A percentile compares a stretch with the other conserved stretches of the same genome.
Evolutionary conservation across 2,113 vertebrate species (phyloP).

Genomic region (Neolamprologus kungweensis): DNA sequence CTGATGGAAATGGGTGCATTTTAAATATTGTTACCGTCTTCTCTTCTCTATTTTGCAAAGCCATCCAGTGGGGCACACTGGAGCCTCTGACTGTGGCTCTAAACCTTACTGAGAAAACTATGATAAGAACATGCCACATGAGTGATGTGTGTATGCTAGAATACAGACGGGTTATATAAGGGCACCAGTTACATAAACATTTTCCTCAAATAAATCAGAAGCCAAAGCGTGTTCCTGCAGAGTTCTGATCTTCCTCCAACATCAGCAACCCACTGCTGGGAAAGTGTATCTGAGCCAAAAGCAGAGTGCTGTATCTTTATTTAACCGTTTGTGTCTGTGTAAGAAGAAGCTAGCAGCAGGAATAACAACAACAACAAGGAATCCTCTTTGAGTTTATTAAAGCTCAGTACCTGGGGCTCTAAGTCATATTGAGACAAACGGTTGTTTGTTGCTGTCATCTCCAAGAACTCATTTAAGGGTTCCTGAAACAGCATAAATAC

Average conservation of each 20-base stretch:
- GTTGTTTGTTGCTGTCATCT: neutral
- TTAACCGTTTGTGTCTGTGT: neutral
- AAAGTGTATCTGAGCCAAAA: neutral
- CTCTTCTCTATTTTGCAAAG: neutral
- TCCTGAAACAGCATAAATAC: neutral
- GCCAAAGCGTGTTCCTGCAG: neutral
- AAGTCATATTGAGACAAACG: neutral
- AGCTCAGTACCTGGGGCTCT: neutral
- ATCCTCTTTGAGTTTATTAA: neutral
- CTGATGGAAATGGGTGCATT: neutral
- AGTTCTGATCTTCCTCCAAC: conserved; percentile 1
- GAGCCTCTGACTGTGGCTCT: neutral
- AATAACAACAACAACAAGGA: neutral
- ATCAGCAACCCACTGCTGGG: neutral
- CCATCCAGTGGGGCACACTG: neutral
- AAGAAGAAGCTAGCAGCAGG: neutral
- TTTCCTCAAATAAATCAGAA: neutral
- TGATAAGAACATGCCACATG: neutral
- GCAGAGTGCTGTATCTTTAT: neutral
- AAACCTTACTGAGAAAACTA: neutral
- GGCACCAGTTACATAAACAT: neutral
- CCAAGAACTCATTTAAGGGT: neutral
- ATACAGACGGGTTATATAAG: neutral
- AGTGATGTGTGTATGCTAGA: neutral
- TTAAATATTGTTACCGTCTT: neutral